A percentile compares a stretch with the other conserved stretches of the same genome.
Conservation (phyloP, 1,140 invertebrate species). For the Aphaenogaster rudis region DNA sequence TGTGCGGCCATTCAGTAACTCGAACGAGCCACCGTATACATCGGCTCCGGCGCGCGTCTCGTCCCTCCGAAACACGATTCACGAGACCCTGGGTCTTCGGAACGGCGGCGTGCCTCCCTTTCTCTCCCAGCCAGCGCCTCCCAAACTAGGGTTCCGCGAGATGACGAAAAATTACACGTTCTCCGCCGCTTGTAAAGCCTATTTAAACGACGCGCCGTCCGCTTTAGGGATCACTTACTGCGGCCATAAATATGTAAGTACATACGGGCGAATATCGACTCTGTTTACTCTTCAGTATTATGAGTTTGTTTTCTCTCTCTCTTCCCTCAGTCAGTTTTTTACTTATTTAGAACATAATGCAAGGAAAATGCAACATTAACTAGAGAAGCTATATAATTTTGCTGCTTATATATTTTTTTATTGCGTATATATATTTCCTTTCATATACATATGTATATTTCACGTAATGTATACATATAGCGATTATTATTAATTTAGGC, state of each 20-base stretch:
- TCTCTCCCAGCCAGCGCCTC: not conserved
- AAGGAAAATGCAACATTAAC: not conserved
- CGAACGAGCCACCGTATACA: slow-evolving; percentile 37
- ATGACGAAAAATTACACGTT: slow-evolving; percentile 50
- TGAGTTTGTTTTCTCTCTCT: slow-evolving; percentile 32
- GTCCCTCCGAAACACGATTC: slow-evolving; percentile 23
- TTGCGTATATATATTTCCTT: not conserved
- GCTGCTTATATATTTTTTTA: too few relatives aligned
- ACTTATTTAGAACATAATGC: not conserved
- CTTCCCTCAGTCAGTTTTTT: not conserved
- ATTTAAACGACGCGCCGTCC: slow-evolving; percentile 55
- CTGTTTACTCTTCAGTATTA: slow-evolving; percentile 43
- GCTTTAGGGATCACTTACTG: slow-evolving; percentile 31
- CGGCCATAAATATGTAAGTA: slow-evolving; percentile 56
- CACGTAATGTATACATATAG: not conserved
- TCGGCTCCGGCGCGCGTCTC: slow-evolving; percentile 30
- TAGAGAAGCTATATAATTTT: not conserved
- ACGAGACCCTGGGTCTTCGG: slow-evolving; percentile 5
- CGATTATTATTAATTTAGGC: not conserved
- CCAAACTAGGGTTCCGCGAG: slow-evolving; percentile 39
- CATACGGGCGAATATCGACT: slow-evolving; percentile 37
- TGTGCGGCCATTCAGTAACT: slow-evolving; percentile 58
- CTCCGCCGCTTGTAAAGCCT: slow-evolving; percentile 36
- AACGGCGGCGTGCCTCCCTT: not conserved
- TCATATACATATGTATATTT: not conserved